Base-by-base conservation (phyloP, 2,888 invertebrate species). In the Allophyes oxyacanthae region DNA sequence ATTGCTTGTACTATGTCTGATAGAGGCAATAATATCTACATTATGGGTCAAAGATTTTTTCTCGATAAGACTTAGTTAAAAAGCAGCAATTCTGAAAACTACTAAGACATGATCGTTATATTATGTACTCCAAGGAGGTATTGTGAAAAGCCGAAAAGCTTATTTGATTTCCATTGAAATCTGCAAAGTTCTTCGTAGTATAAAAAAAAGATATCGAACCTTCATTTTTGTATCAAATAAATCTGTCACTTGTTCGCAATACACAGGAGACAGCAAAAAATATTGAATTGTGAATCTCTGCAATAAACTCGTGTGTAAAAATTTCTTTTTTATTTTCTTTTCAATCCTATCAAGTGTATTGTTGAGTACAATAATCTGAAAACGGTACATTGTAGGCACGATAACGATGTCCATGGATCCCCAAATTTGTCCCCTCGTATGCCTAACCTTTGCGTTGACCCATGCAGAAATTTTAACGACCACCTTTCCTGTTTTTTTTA, bases 401-500 rank as follows among this genome's bases (percentile, higher is more conserved):
- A 69, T 75, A 79, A 79, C 55, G 75, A 77, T 75, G 71, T 63
- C 66, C 45, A 63, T 58, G 50, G 63, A 64, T 64, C 63, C 59
- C 57, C 51, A 40, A 71, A 71, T 69, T 62, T 48, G 62, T 69
- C 75, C 73, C 77, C 70, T 72, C 66, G 49, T 54, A 30, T 64
- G 41, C 54, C 33, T 48, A 70, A 64, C 59, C 65, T 65, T 74
- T 11, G 14, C 45, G 77, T 64, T 76, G 79, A 77, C 79, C 77
- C 79, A 70, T 65, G 75, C 75, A 75, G 69, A 75, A 77, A 76
- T 75, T 77, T 77, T 77, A 77, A 77, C 66, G 75, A 77, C 58
- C 72, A 72, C 52, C 64, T 77, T 61, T 50, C 57, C 58, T 60
- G 50, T 74, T 75, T 71, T 71, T 70, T 56, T 20, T 50, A 33